Evolutionary conservation across 2,113 vertebrate genomes (phyloP).

Genomic region (Labrus mixtus): DNA sequence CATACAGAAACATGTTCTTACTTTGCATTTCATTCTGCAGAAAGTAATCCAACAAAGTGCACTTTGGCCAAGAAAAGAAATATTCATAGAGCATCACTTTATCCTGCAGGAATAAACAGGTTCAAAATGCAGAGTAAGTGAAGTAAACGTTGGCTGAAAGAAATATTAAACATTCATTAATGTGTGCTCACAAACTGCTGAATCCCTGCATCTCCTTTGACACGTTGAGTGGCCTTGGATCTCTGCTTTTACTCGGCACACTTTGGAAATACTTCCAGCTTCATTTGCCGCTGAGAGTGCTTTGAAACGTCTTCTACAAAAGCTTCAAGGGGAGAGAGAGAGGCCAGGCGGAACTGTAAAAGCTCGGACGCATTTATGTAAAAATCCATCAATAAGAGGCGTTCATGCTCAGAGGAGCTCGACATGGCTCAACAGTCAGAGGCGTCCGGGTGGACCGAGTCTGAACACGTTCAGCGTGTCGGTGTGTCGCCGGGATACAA

Average conservation of each 20-base stretch:
- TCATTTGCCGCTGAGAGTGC: slow-evolving; percentile 3
- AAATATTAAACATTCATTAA: slow-evolving; percentile 4
- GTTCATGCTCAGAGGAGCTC: neutral
- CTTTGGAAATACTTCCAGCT: slow-evolving; percentile 4
- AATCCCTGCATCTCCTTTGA: neutral
- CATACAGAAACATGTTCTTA: neutral
- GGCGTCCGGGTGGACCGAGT: neutral
- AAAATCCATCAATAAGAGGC: neutral
- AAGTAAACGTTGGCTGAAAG: neutral
- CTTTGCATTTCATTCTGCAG: neutral
- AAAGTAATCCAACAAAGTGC: neutral
- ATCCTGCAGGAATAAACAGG: neutral
- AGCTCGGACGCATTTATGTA: neutral
- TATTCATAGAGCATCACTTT: neutral
- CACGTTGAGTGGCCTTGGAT: slow-evolving; percentile 2
- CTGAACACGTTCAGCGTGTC: neutral
- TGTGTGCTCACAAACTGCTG: neutral
- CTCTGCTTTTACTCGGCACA: neutral
- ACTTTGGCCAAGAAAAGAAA: neutral
- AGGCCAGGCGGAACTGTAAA: neutral
- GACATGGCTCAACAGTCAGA: neutral
- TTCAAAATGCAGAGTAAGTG: neutral
- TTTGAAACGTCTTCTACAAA: neutral
- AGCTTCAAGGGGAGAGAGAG: neutral
- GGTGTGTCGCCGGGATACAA: neutral